Evolutionary conservation across 2,113 vertebrate genomes (phyloP), one percentile per base, ranked within the genome.

Genomic region (Zapus hudsonius): DNA sequence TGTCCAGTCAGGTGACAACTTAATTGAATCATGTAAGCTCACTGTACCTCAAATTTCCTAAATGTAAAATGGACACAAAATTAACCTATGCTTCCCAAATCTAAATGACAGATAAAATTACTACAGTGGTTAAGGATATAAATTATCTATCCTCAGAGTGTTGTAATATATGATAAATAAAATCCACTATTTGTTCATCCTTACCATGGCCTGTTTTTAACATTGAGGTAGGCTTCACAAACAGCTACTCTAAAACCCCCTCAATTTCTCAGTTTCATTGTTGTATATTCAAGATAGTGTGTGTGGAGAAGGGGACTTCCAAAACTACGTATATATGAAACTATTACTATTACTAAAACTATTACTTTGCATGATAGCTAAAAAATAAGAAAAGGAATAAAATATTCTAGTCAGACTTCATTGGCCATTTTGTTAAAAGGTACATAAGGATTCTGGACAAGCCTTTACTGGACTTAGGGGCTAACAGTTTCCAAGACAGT

Each of bases 401-500:
- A 66, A 31, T 75, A 22, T 80, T 40, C 64, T 25, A 57, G 38
- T 64, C 36, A 66, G 57, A 76, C 9, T 40, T 47, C 66, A 29
- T 33, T 15, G 82, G 59, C 17, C 90, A 20, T 61, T 93, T 88
- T 74, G 27, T 88, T 84, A 63, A 75, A 31, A 79, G 73, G n/a
- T 22, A 17, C 33, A 22, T 79, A 19, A 7, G 7, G 31, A 7
- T 7, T 7, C 2, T 47, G 22, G 57, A 5, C 25, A 19, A 38
- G 13, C 11, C 15, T 84, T 87, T 75, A 13, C 36, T 75, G 27
- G 27, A 67, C 80, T 81, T 87, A 33, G 16, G 73, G 17, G 33
- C 84, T 87, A 57, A 13, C 61, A 76, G 31, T 25, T 25, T 6
- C 13, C 74, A 47, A 80, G 16, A 27, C 47, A 74, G 13, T 55